Evolutionary conservation across 2,888 invertebrate species (phyloP).

Genomic region (Drosophila maculinotata): DNA sequence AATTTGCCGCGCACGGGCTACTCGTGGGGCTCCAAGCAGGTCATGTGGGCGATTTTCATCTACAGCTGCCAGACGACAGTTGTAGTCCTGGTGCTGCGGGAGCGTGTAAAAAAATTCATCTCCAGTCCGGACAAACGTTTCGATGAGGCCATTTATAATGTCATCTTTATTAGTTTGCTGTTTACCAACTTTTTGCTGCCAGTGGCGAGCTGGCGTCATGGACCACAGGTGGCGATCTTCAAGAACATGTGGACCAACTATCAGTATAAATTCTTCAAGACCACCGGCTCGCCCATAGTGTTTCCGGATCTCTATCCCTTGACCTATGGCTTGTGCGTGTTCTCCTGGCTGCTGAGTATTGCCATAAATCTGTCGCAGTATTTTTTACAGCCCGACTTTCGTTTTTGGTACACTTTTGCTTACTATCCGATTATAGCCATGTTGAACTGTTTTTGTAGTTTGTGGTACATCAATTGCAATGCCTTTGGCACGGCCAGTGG

Average conservation of each 20-base stretch:
- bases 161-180: slow-evolving; percentile 90
- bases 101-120: slow-evolving; percentile 87
- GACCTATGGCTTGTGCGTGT: slow-evolving; percentile 88
- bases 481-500: slow-evolving; percentile 88
- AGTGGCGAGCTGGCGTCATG: slow-evolving; percentile 90
- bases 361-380: slow-evolving; percentile 89
- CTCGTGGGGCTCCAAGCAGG: slow-evolving; percentile 89
- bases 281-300: slow-evolving; percentile 87
- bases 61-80: slow-evolving; percentile 88
- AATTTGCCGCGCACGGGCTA: slow-evolving; percentile 86
- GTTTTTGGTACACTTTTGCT: slow-evolving; percentile 90
- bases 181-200: slow-evolving; percentile 90
- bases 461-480: slow-evolving; percentile 90
- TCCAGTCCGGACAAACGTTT: slow-evolving; percentile 88
- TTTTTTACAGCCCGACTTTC: slow-evolving; percentile 90
- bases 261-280: slow-evolving; percentile 86
- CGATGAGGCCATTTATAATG: slow-evolving; percentile 91
- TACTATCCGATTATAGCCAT: slow-evolving; percentile 91
- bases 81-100: slow-evolving; percentile 86
- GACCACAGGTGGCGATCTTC: slow-evolving; percentile 89
- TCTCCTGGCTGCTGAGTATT: slow-evolving; percentile 89
- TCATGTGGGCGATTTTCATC: slow-evolving; percentile 89
- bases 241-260: slow-evolving; percentile 93
- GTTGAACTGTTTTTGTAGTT: slow-evolving; percentile 89
- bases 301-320: slow-evolving; percentile 88